Evolutionary conservation across 2,888 invertebrate genomes (phyloP), one percentile per base, ranked within the genome.

Genomic region (Lasioglossum vierecki): DNA sequence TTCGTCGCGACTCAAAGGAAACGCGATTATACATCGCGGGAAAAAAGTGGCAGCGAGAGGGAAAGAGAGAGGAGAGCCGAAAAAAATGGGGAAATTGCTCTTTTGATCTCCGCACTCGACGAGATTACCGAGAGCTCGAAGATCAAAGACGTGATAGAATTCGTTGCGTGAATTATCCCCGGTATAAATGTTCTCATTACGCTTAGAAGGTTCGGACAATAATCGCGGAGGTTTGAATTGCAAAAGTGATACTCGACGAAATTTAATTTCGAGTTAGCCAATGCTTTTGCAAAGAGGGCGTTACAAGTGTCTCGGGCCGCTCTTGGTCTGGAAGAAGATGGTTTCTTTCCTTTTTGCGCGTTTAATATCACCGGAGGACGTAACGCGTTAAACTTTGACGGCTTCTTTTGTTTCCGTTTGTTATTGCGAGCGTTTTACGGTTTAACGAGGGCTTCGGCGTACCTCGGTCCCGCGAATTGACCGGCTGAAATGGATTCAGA

Each of bases 81-180:
- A 70, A 68, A 74, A 82, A 77, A 41, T 60, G 74, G 39, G 39
- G 68, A 81, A 81, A 74, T 66, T 84, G 71, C 22, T 30, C 63
- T 60, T 85, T 84, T 85, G 84, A 85, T 84, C 72, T 44, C 39
- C 15, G 18, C 57, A 18, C 46, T 57, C 15, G 77, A 84, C 77
- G 39, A 60, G 84, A 78, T 80, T 84, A 76, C 41, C 66, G 72
- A 35, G 77, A 60, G 30, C 22, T 49, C n/a, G 49, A 68, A 73
- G 80, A 81, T 84, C 80, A 84, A 81, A 85, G 80, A 39, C 63
- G 35, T 53, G 76, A 84, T 82, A 35, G 68, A 74, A 86, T 82
- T 86, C 39, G 63, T 60, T 44, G 81, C 76, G 80, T 79, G 63
- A 83, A 79, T 71, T 70, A 78, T 66, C 22, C 72, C 41, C 35